Percentiles rank a stretch among this genome's conserved stretches.
Evolutionary conservation across 2,113 vertebrate species (phyloP).

Genomic region (Phaethon lepturus): DNA sequence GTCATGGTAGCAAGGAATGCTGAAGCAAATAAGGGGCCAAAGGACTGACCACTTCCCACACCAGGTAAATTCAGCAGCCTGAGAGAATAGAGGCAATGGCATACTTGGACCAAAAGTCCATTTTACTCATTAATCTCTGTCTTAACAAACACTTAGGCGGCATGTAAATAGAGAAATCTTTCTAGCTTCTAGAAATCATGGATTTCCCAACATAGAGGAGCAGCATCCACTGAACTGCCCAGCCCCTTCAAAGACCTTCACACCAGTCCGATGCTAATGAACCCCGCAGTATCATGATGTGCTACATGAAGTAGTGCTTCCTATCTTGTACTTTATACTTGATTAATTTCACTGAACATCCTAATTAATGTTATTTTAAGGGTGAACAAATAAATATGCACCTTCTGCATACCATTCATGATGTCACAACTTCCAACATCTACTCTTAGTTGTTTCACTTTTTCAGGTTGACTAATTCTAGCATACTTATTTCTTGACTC

Average conservation of each 20-base stretch:
- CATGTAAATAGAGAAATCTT: background rate
- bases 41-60: background rate
- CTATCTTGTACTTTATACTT: background rate
- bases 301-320: background rate
- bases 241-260: background rate
- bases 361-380: background rate
- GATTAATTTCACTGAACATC: background rate
- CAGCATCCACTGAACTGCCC: background rate
- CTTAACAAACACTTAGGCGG: background rate
- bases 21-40: background rate
- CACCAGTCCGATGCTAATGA: background rate
- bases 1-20: background rate
- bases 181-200: background rate
- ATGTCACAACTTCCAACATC: background rate
- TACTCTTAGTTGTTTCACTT: background rate
- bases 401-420: background rate
- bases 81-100: background rate
- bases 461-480: background rate
- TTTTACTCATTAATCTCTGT: constrained; percentile 4
- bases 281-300: background rate
- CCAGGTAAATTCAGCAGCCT: background rate
- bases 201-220: background rate
- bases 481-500: background rate
- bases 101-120: background rate
- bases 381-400: background rate